Percentiles rank a stretch among this genome's conserved stretches.
Evolutionary conservation across 2,888 invertebrate species (phyloP).

Genomic region (Drosophila sordidula): DNA sequence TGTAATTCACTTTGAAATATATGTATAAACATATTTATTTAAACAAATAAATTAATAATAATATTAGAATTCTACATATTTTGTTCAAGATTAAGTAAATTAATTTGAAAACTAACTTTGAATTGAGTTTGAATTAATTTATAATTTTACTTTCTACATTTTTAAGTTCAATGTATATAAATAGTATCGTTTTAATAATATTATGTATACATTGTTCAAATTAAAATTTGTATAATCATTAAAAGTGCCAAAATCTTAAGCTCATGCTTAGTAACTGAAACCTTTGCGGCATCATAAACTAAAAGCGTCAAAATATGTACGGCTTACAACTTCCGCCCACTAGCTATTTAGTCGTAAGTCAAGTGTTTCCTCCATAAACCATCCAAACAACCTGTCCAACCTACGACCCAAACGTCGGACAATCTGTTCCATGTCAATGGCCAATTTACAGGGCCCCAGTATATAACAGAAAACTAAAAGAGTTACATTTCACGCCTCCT

Average conservation of each 20-base stretch:
- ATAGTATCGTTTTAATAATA: background rate
- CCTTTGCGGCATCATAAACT: constrained; percentile 11
- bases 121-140: background rate
- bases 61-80: too few species aligned
- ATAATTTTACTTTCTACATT: background rate
- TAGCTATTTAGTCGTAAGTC: constrained; percentile 6
- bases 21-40: too few species aligned
- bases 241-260: background rate
- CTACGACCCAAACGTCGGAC: constrained; percentile 19
- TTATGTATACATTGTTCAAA: background rate
- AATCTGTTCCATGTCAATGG: constrained; percentile 36
- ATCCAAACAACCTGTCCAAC: constrained; percentile 29
- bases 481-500: constrained; percentile 67
- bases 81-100: too few species aligned
- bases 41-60: too few species aligned
- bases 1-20: too few species aligned
- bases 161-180: background rate
- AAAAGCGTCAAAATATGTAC: constrained; percentile 14
- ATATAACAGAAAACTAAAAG: constrained; percentile 18
- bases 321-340: constrained; percentile 30
- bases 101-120: too few species aligned
- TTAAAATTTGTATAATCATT: constrained; percentile 1
- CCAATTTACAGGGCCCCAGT: constrained; percentile 36
- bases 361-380: constrained; percentile 51
- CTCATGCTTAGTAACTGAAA: background rate